Evolutionary conservation across 2,113 vertebrate species (phyloP).

Genomic region (Pollachius pollachius): DNA sequence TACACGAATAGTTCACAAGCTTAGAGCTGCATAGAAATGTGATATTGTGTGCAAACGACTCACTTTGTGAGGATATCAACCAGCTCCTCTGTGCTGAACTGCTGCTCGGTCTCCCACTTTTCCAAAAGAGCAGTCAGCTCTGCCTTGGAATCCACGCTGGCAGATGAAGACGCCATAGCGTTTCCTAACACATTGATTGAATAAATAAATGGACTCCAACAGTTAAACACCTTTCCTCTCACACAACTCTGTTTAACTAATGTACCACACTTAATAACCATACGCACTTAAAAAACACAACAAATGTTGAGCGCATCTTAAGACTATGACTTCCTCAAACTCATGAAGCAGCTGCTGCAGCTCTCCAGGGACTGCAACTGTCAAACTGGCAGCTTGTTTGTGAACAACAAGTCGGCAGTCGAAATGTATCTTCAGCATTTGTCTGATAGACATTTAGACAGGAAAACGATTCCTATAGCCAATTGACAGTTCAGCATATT

Average conservation of each 20-base stretch:
- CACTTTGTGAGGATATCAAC: slow-evolving; percentile 93
- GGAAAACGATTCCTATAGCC: no score
- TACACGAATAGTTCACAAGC: not conserved
- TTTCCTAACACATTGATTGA: slow-evolving; percentile 54
- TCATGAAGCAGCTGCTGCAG: slow-evolving; percentile 38
- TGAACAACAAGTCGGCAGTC: not conserved
- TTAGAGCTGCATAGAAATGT: not conserved
- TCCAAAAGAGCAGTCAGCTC: slow-evolving; percentile 95
- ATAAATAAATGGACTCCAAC: not conserved
- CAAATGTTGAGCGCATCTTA: no score
- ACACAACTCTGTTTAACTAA: no score
- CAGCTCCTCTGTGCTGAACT: slow-evolving; percentile 88
- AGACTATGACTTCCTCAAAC: no score
- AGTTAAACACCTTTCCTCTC: not conserved
- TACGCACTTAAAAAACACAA: not conserved
- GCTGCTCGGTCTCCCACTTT: slow-evolving; percentile 96
- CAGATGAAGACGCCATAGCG: slow-evolving; percentile 81
- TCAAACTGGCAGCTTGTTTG: slow-evolving; percentile 34
- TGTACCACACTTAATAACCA: not conserved
- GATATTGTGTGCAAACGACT: slow-evolving; percentile 30
- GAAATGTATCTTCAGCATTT: no score
- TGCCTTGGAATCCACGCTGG: slow-evolving; percentile 95
- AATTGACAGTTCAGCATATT: no score
- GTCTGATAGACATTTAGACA: no score
- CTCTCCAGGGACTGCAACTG: slow-evolving; percentile 47